Evolutionary conservation across 2,888 invertebrate species (phyloP).

Genomic region (Acanthosepion pharaonis): DNA sequence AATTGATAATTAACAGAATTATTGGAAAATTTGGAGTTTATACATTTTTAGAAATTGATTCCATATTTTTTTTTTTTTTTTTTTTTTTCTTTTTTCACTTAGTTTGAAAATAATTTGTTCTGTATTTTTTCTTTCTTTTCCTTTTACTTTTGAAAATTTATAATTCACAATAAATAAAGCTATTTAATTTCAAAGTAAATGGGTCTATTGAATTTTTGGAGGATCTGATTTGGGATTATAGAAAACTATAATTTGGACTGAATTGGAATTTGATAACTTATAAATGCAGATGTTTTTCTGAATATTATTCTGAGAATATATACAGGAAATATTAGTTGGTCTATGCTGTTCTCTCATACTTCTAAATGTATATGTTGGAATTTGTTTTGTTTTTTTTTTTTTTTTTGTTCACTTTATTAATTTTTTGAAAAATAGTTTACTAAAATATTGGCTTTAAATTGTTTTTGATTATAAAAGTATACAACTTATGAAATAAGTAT

Average conservation of each 20-base stretch:
- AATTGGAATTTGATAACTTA: not conserved
- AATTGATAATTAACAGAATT: not conserved
- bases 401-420: too few relatives aligned
- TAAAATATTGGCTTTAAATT: too few relatives aligned
- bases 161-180: not conserved
- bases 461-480: too few relatives aligned
- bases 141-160: not conserved
- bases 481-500: too few relatives aligned
- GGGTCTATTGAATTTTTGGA: not conserved
- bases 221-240: not conserved
- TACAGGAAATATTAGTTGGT: not conserved
- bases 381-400: too few relatives aligned
- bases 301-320: not conserved
- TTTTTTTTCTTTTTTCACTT: not conserved
- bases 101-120: too few relatives aligned
- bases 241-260: conserved; percentile 1
- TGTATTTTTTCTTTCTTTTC: too few relatives aligned
- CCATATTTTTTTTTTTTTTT: not conserved
- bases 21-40: not conserved
- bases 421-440: too few relatives aligned
- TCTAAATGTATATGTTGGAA: too few relatives aligned
- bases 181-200: not conserved
- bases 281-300: not conserved
- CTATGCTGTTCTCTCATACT: not conserved
- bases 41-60: not conserved